Conservation (phyloP, 2,797 vertebrate genomes). For the Artibeus lituratus region DNA sequence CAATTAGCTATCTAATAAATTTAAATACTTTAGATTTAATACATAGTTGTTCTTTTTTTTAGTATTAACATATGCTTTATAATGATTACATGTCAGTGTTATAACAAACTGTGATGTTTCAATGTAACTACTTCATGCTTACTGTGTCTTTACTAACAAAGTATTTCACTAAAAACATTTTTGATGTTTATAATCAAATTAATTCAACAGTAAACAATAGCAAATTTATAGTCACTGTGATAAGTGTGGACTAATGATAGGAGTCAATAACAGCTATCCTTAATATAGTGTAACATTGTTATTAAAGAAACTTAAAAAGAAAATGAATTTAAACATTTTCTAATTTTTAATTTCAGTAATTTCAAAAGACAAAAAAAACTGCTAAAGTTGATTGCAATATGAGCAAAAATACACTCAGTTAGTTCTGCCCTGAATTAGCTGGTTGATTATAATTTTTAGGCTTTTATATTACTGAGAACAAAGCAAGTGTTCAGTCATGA, state of each 20-base stretch:
- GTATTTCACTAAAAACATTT: conserved; percentile 53
- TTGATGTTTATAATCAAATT: conserved; percentile 62
- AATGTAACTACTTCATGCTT: conserved; percentile 41
- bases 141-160: conserved; percentile 53
- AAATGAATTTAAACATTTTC: conserved; percentile 52
- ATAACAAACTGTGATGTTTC: conserved; percentile 54
- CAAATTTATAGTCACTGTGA: conserved; percentile 56
- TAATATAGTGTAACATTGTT: conserved; percentile 52
- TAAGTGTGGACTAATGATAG: conserved; percentile 54
- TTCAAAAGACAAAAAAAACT: conserved; percentile 41
- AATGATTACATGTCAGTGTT: conserved; percentile 39
- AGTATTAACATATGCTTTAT: conserved; percentile 43
- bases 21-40: background rate
- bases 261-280: conserved; percentile 45
- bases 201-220: conserved; percentile 63
- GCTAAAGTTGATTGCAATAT: conserved; percentile 29
- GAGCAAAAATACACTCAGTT: background rate
- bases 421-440: conserved; percentile 17
- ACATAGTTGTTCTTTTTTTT: conserved; percentile 37
- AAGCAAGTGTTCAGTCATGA: background rate
- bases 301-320: conserved; percentile 55
- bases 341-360: conserved; percentile 61
- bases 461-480: conserved; percentile 2
- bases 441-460: conserved; percentile 14
- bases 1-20: conserved; percentile 5